Evolutionary conservation across 2,113 vertebrate genomes (phyloP).

Genomic region (Podarcis cretensis): DNA sequence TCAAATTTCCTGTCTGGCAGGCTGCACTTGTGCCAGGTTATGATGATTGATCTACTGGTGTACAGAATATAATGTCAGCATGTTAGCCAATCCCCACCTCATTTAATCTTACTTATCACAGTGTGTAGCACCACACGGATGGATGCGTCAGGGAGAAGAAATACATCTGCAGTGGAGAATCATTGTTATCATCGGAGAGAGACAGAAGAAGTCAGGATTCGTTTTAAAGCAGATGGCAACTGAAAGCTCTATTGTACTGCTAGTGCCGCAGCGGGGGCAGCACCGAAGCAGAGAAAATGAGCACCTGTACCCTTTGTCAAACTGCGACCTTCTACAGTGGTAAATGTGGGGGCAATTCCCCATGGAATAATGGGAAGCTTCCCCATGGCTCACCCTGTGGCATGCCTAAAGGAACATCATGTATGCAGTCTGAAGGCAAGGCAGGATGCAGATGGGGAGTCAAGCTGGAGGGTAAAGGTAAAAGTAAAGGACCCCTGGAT

Average conservation of each 20-base stretch:
- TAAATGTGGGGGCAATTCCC: neutral
- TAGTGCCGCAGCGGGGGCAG: neutral
- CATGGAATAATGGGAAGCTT: neutral
- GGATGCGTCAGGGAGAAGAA: conserved; percentile 34
- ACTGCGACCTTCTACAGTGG: neutral
- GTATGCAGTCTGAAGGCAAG: neutral
- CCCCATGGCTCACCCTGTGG: neutral
- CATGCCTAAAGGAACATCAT: neutral
- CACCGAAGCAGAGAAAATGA: neutral
- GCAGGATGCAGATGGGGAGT: neutral
- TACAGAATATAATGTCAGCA: conserved; percentile 40
- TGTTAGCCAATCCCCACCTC: conserved; percentile 50
- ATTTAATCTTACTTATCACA: conserved; percentile 60
- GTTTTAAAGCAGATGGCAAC: conserved; percentile 10
- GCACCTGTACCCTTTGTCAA: neutral
- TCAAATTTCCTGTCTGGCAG: conserved; percentile 29
- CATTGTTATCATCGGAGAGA: conserved; percentile 4
- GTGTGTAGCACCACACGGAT: conserved; percentile 43
- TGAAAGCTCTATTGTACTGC: neutral
- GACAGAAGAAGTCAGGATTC: conserved; percentile 50
- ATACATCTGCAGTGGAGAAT: conserved; percentile 3
- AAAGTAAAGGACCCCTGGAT: too few species aligned
- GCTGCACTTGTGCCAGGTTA: conserved; percentile 55
- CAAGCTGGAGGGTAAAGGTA: too few species aligned
- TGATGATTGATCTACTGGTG: conserved; percentile 55